Evolutionary conservation across 2,888 invertebrate species (phyloP).

Genomic region (Cephonodes hylas): DNA sequence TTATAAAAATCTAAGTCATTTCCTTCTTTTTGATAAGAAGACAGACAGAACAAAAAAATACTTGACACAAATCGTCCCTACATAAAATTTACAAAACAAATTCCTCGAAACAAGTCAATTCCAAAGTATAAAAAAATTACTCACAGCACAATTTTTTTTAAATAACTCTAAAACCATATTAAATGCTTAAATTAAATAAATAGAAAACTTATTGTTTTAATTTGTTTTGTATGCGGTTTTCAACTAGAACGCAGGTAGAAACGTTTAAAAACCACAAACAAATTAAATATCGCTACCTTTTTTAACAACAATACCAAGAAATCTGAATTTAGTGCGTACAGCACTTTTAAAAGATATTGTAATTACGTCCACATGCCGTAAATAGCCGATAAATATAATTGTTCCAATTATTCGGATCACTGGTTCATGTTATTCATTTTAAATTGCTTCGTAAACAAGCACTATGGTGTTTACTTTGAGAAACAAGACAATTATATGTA

Average conservation of each 20-base stretch:
- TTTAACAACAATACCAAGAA: not conserved
- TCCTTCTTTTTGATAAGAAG: too few species aligned
- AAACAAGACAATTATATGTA: not conserved
- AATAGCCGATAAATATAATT: not conserved
- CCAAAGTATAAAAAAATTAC: not conserved
- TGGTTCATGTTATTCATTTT: not conserved
- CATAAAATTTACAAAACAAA: too few species aligned
- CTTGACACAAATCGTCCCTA: not conserved
- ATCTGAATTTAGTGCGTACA: not conserved
- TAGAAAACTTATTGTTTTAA: not conserved
- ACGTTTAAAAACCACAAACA: slow-evolving; percentile 1
- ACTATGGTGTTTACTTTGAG: not conserved
- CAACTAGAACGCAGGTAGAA: not conserved
- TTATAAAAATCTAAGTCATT: too few species aligned
- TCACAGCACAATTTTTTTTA: not conserved
- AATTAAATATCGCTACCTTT: not conserved
- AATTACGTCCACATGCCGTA: not conserved
- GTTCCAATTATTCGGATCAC: not conserved
- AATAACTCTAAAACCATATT: not conserved
- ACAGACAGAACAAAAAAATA: too few species aligned
- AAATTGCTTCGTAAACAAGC: not conserved
- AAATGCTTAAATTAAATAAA: not conserved
- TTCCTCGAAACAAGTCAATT: not conserved
- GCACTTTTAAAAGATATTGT: not conserved
- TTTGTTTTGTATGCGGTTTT: not conserved